These are phyloP conservation scores for Pantherophis alleghaniensis DNA, from an alignment of 2,797 vertebrate genomes.

Conservation along the genomic window DNA sequence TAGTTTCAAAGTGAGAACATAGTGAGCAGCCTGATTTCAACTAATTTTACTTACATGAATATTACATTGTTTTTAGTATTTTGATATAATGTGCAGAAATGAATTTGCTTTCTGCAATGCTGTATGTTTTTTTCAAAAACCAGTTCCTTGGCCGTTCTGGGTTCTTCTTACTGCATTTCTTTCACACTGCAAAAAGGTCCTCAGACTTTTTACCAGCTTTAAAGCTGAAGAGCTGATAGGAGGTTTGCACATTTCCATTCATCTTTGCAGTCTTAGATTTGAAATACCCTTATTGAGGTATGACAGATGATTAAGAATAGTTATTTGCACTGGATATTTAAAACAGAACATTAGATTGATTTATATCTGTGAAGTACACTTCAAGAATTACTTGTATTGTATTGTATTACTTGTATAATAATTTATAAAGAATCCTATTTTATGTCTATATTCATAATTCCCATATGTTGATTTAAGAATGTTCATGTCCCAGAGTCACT, in stretches of 20 bases:
- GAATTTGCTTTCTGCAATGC: background rate
- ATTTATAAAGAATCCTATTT: background rate
- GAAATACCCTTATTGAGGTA: background rate
- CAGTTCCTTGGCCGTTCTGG: background rate
- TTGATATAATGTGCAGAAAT: background rate
- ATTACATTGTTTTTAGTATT: background rate
- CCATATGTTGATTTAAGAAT: background rate
- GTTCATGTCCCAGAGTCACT: background rate
- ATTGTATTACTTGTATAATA: background rate
- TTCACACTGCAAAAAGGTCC: background rate
- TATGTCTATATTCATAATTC: background rate
- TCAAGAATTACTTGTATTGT: background rate
- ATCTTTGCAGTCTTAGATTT: background rate
- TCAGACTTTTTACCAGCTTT: background rate
- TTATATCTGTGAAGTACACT: background rate
- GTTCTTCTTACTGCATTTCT: background rate
- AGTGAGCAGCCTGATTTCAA: background rate
- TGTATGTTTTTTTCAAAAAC: background rate
- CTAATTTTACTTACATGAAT: background rate
- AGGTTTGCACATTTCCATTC: background rate
- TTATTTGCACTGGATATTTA: background rate
- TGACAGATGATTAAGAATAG: background rate
- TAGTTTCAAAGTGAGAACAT: background rate
- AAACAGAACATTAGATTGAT: background rate
- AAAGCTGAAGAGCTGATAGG: background rate